phyloP scores from a whole-genome alignment of 2,113 vertebrate genomes.

The Amia ocellicauda region DNA sequence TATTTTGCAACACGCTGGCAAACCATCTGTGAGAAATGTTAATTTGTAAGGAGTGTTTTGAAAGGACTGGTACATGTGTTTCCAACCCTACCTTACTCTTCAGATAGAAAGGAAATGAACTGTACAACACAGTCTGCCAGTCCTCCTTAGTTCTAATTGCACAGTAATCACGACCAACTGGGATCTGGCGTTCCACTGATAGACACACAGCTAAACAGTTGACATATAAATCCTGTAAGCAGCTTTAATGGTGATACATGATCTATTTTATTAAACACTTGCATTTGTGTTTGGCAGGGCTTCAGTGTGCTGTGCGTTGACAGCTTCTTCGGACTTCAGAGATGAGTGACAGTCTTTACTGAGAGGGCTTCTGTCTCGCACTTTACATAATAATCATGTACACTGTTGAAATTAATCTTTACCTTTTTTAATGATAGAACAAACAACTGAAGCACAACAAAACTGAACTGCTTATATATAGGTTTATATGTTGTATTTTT shows the following conservation, averaged over 20 bases:
- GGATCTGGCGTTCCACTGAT: conserved; percentile 23
- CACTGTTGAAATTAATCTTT: conserved; percentile 41
- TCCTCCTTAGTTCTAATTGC: conserved; percentile 42
- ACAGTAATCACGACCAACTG: conserved; percentile 26
- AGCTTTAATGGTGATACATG: conserved; percentile 41
- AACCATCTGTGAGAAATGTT: conserved; percentile 41
- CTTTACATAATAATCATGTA: conserved; percentile 35
- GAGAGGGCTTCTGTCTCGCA: conserved; percentile 24
- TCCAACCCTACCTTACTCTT: conserved; percentile 24
- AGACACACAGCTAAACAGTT: conserved; percentile 19
- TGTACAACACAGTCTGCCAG: conserved; percentile 36
- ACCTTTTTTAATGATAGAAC: conserved; percentile 21
- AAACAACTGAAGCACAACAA: too few species aligned
- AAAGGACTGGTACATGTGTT: neutral
- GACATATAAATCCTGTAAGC: conserved; percentile 29
- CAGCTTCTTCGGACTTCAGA: conserved; percentile 10
- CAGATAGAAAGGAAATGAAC: conserved; percentile 23
- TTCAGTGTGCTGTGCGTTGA: conserved; percentile 44
- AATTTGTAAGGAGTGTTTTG: conserved; percentile 34
- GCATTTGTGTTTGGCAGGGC: conserved; percentile 40
- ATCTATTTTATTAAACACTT: conserved; percentile 40
- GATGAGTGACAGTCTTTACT: conserved; percentile 27
- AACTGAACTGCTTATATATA: too few species aligned
- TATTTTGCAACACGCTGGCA: conserved; percentile 35
- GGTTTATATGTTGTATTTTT: too few species aligned